Conservation (phyloP, 1,140 invertebrate genomes). For the Drosophila burlai region DNA sequence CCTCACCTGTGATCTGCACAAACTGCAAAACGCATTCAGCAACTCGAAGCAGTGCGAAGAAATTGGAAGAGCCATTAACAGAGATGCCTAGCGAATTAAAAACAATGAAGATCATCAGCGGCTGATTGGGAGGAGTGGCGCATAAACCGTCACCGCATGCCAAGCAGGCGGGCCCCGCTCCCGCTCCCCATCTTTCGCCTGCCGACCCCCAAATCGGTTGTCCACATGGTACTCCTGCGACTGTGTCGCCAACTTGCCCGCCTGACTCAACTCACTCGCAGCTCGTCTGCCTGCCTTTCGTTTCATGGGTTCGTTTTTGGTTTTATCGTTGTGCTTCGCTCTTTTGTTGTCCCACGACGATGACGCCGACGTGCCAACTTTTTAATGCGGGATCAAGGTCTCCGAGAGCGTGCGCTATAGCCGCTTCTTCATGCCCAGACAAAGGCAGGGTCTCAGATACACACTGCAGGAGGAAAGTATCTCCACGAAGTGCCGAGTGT, state of each 20-base stretch:
- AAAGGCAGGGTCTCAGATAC: constrained; percentile 10
- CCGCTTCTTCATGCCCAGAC: constrained; percentile 15
- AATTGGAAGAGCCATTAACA: constrained; percentile 31
- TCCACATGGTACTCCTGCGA: constrained; percentile 63
- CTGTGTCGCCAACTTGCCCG: constrained; percentile 7
- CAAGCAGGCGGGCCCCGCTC: constrained; percentile 35
- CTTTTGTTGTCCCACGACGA: constrained; percentile 45
- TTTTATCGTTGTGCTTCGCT: constrained; percentile 38
- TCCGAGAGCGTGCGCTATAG: constrained; percentile 48
- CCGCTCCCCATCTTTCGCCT: background rate
- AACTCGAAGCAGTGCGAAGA: constrained; percentile 7
- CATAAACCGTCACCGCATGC: constrained; percentile 67
- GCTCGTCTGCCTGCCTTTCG: constrained; percentile 32
- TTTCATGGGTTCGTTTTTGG: constrained; percentile 26
- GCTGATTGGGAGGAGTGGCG: constrained; percentile 70
- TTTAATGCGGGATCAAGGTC: constrained; percentile 84
- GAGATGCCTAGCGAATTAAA: constrained; percentile 68
- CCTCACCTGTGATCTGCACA: background rate
- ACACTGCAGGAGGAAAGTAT: background rate
- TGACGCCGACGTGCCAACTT: constrained; percentile 71
- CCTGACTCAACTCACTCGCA: constrained; percentile 31
- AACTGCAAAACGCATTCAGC: constrained; percentile 23
- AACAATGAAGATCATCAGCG: constrained; percentile 76
- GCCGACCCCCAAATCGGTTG: constrained; percentile 19
- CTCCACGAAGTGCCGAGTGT: constrained; percentile 12